A percentile compares a stretch with the other conserved stretches of the same genome.
Evolutionary conservation across 1,140 invertebrate genomes (phyloP).

Genomic region (Platyura marginata): DNA sequence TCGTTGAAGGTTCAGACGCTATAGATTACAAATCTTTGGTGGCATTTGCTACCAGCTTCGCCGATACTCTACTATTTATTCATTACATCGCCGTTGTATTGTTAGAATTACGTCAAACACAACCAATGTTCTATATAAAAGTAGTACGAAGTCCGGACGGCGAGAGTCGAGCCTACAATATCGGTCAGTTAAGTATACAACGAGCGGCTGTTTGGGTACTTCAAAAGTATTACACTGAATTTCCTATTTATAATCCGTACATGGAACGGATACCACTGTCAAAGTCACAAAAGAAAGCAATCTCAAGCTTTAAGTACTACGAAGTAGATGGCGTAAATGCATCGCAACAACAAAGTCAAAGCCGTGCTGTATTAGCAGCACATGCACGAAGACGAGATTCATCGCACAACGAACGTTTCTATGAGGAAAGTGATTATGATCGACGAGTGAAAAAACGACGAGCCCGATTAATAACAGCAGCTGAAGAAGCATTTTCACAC

Average conservation of each 20-base stretch:
- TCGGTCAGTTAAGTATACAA: slow-evolving; percentile 89
- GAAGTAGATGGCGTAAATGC: slow-evolving; percentile 77
- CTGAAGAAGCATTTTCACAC: slow-evolving; percentile 94
- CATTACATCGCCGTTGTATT: slow-evolving; percentile 87
- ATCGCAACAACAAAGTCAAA: slow-evolving; percentile 44
- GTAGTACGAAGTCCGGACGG: slow-evolving; percentile 90
- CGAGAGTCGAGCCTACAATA: slow-evolving; percentile 59
- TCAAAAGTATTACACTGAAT: slow-evolving; percentile 90
- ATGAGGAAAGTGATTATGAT: slow-evolving; percentile 95
- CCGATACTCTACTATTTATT: slow-evolving; percentile 86
- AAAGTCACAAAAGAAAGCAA: slow-evolving; percentile 56
- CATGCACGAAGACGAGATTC: slow-evolving; percentile 59
- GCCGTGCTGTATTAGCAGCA: slow-evolving; percentile 44
- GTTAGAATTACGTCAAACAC: slow-evolving; percentile 78
- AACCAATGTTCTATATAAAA: slow-evolving; percentile 79
- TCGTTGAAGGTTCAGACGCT: slow-evolving; percentile 56
- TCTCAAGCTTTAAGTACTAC: slow-evolving; percentile 86
- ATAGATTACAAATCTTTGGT: slow-evolving; percentile 72
- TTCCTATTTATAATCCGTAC: slow-evolving; percentile 92
- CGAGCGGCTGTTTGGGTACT: slow-evolving; percentile 84
- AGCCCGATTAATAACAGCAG: slow-evolving; percentile 74
- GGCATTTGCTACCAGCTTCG: slow-evolving; percentile 73
- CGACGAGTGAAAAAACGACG: slow-evolving; percentile 76
- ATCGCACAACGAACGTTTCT: slow-evolving; percentile 91
- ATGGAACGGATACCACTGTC: slow-evolving; percentile 76